phyloP scores from a whole-genome alignment of 2,113 vertebrate species.

The Pangasianodon gigas region DNA sequence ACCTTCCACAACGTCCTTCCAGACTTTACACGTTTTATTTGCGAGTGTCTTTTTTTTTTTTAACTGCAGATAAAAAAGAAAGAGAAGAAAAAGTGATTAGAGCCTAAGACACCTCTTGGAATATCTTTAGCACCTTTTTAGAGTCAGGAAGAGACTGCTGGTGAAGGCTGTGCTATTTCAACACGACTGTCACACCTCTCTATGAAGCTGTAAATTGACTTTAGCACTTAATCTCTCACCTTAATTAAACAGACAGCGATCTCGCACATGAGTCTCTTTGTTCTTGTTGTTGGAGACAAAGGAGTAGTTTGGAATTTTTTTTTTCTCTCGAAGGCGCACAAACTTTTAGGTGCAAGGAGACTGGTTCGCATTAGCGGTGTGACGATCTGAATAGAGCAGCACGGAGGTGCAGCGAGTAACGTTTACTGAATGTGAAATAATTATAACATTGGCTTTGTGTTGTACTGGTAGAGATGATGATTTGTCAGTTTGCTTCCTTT shows the following conservation, averaged over 20 bases:
- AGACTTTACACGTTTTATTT: slow-evolving; percentile 29
- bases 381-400: not conserved
- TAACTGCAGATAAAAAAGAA: slow-evolving; percentile 10
- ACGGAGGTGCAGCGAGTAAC: no score
- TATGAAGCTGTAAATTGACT: slow-evolving; percentile 74
- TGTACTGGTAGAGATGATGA: not conserved
- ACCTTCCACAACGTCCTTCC: slow-evolving; percentile 2
- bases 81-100: slow-evolving; percentile 39
- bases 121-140: slow-evolving; percentile 57
- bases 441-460: not conserved
- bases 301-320: not conserved
- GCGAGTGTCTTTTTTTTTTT: slow-evolving; percentile 35
- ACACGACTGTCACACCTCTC: slow-evolving; percentile 56
- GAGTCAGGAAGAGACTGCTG: slow-evolving; percentile 26
- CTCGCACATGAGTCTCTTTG: slow-evolving; percentile 53
- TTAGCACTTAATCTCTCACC: slow-evolving; percentile 74
- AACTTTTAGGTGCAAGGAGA: not conserved
- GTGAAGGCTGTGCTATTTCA: slow-evolving; percentile 56
- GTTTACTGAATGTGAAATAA: not conserved
- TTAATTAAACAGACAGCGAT: slow-evolving; percentile 69
- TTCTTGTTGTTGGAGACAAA: slow-evolving; percentile 58
- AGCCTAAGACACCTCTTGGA: slow-evolving; percentile 34
- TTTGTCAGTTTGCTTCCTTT: not conserved
- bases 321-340: not conserved
- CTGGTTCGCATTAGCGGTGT: not conserved